Conservation (phyloP, 2,888 invertebrate species). For the Thera obeliscata region DNA sequence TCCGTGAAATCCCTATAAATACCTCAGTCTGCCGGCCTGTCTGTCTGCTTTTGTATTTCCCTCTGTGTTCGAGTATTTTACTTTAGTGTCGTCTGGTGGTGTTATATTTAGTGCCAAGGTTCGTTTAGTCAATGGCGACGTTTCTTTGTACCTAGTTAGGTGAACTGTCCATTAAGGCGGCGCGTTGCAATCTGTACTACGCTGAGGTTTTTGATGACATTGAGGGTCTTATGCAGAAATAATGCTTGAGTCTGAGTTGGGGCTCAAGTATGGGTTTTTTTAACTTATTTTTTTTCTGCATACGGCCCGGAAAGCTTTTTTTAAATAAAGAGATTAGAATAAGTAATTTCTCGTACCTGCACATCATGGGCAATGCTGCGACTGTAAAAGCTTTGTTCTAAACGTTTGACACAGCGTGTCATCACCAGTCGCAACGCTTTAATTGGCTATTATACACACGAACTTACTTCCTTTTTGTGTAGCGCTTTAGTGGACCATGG, state of each 20-base stretch:
- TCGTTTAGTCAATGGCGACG: slow-evolving; percentile 39
- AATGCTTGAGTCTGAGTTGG: too few species aligned
- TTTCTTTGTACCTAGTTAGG: slow-evolving; percentile 33
- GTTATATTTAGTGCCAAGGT: slow-evolving; percentile 67
- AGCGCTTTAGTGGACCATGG: slow-evolving; percentile 8
- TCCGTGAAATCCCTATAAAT: slow-evolving; percentile 57
- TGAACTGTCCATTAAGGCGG: neutral
- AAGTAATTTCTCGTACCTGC: too few species aligned
- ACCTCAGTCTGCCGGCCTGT: slow-evolving; percentile 60
- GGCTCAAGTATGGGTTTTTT: too few species aligned
- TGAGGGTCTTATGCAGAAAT: too few species aligned
- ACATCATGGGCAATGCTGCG: too few species aligned
- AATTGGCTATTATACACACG: neutral
- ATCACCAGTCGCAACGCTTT: too few species aligned
- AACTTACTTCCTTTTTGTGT: neutral
- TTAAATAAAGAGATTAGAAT: too few species aligned
- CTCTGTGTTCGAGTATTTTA: slow-evolving; percentile 41
- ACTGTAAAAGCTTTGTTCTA: too few species aligned
- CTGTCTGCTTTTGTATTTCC: slow-evolving; percentile 67
- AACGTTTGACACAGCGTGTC: too few species aligned
- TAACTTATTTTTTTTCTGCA: too few species aligned
- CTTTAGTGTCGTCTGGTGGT: slow-evolving; percentile 62
- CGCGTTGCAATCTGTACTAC: neutral
- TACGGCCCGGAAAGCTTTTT: too few species aligned
- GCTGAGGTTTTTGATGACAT: too few species aligned